Conservation (phyloP, 2,797 vertebrate genomes). For the Prionace glauca region DNA sequence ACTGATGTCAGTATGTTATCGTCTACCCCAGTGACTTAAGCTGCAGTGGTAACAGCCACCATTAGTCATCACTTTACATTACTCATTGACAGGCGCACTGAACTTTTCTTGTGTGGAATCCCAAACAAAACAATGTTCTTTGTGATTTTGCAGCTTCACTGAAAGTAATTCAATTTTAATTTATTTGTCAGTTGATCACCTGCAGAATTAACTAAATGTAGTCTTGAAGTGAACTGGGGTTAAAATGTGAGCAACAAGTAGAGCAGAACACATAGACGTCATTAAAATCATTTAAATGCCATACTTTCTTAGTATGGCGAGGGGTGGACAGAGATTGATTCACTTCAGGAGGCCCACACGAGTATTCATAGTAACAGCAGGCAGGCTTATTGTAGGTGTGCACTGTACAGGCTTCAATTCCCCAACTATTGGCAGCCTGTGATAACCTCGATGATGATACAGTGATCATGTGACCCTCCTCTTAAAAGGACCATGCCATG, state of each 20-base stretch:
- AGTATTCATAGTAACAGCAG: no score
- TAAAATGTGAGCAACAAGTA: background rate
- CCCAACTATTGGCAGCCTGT: no score
- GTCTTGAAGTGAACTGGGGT: background rate
- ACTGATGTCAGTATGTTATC: background rate
- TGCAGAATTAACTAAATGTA: background rate
- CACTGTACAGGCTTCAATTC: no score
- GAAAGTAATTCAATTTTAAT: background rate
- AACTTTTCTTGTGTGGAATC: background rate
- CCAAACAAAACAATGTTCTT: background rate
- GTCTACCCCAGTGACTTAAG: background rate
- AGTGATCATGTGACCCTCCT: no score
- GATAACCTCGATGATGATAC: no score
- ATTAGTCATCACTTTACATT: background rate
- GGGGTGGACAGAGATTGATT: no score
- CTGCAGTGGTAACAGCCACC: background rate
- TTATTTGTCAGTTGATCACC: background rate
- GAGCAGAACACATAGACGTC: background rate
- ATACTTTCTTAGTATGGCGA: no score
- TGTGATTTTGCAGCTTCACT: background rate
- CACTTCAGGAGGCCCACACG: no score
- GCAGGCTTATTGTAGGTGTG: no score
- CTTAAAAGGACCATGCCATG: no score
- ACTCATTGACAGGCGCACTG: background rate
- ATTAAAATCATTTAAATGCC: background rate